Percentiles rank a stretch among this genome's conserved stretches.
Conservation (phyloP, 2,888 invertebrate genomes). For the Ptychoptera contaminata region DNA sequence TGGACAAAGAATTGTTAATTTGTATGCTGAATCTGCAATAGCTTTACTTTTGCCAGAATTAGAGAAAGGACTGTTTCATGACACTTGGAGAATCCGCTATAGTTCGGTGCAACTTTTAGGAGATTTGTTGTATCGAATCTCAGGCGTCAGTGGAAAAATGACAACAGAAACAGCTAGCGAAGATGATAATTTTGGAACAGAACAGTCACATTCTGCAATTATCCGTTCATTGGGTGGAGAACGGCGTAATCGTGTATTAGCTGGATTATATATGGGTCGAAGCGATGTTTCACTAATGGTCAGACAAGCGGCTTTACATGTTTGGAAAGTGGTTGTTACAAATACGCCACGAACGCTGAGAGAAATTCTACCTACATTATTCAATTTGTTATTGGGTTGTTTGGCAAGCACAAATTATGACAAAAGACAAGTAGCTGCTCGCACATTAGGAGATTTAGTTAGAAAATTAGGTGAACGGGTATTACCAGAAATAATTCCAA, state of each 20-base stretch:
- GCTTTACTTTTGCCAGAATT: constrained; percentile 82
- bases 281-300: constrained; percentile 96
- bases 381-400: constrained; percentile 80
- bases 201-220: constrained; percentile 85
- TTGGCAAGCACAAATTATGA: constrained; percentile 93
- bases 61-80: constrained; percentile 88
- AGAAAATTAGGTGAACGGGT: constrained; percentile 95
- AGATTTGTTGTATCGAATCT: constrained; percentile 88
- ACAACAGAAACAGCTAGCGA: constrained; percentile 95
- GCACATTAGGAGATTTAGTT: constrained; percentile 93
- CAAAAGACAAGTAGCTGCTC: constrained; percentile 89
- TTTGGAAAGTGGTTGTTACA: constrained; percentile 98
- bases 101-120: constrained; percentile 91
- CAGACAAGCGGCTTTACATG: constrained; percentile 92
- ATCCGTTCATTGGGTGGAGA: constrained; percentile 77
- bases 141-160: constrained; percentile 98
- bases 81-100: constrained; percentile 95
- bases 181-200: constrained; percentile 98
- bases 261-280: constrained; percentile 92
- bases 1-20: constrained; percentile 89
- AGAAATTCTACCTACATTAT: constrained; percentile 90
- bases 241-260: constrained; percentile 78
- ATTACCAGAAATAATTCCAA: constrained; percentile 94
- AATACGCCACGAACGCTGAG: constrained; percentile 93
- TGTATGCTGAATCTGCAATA: constrained; percentile 92